Percentiles rank a stretch among this genome's conserved stretches.
These are phyloP conservation scores for Gymnarchus niloticus DNA, from an alignment of 2,113 vertebrate species.

Conservation along the genomic window DNA sequence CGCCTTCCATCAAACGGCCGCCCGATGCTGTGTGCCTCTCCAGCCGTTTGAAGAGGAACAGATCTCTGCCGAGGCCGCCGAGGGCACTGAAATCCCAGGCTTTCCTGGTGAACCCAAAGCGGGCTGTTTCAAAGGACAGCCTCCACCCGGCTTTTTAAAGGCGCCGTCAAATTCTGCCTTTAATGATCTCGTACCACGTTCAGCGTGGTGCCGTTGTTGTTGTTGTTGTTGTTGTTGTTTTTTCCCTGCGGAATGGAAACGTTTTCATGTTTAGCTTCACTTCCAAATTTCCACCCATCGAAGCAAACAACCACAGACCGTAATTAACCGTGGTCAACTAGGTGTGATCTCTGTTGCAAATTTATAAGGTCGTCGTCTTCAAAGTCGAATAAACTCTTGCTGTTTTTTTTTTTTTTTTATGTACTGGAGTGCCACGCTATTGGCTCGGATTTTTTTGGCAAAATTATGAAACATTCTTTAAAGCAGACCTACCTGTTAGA, in stretches of 20 bases:
- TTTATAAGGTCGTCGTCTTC: not conserved
- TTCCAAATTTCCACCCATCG: not conserved
- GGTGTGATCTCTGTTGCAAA: not conserved
- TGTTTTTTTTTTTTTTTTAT: not conserved
- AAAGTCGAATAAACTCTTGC: not conserved
- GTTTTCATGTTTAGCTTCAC: not conserved
- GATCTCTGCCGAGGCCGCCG: not conserved
- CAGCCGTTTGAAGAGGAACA: not conserved
- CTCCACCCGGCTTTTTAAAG: not conserved
- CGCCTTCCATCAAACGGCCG: not conserved
- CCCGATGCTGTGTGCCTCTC: not conserved
- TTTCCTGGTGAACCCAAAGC: not conserved
- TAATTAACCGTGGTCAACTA: not conserved
- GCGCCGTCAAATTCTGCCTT: not conserved
- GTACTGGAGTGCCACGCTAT: too few relatives aligned
- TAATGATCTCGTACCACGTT: not conserved
- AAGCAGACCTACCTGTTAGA: not conserved
- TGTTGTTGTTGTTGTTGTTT: too few relatives aligned
- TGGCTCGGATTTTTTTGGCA: not conserved
- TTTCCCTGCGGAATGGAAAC: not conserved
- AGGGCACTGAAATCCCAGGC: not conserved
- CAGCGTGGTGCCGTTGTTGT: too few relatives aligned
- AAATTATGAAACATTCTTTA: not conserved
- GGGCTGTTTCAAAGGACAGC: not conserved
- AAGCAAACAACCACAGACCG: not conserved